A percentile compares a stretch with the other conserved stretches of the same genome.
These are phyloP conservation scores for Lymantria dispar DNA, from an alignment of 2,888 invertebrate species.

Conservation along the genomic window DNA sequence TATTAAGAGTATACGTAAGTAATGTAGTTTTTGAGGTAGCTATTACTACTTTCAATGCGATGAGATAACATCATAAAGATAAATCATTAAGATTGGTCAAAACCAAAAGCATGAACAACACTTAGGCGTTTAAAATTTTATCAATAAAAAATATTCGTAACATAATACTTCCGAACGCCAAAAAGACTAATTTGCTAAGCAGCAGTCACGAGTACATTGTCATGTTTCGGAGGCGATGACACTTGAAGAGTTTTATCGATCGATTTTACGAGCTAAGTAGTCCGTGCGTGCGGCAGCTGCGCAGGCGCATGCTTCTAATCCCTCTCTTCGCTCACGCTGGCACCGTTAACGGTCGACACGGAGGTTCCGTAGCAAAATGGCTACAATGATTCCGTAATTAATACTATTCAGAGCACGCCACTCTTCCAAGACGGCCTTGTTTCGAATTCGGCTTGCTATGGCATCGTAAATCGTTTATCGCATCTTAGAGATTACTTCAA, in stretches of 20 bases:
- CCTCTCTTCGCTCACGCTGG: constrained; percentile 46
- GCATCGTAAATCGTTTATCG: constrained; percentile 74
- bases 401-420: constrained; percentile 65
- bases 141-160: constrained; percentile 4
- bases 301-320: constrained; percentile 52
- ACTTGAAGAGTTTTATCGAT: constrained; percentile 34
- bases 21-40: too few relatives aligned
- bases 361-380: constrained; percentile 57
- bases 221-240: constrained; percentile 29
- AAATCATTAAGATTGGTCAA: not conserved
- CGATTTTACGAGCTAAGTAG: constrained; percentile 39
- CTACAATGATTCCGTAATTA: constrained; percentile 67
- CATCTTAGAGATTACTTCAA: constrained; percentile 50
- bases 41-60: too few relatives aligned
- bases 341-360: constrained; percentile 54
- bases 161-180: constrained; percentile 16
- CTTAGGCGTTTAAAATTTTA: constrained; percentile 1
- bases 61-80: not conserved
- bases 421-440: constrained; percentile 69
- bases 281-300: constrained; percentile 55
- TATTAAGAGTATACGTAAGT: too few relatives aligned
- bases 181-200: constrained; percentile 30
- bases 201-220: constrained; percentile 29
- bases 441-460: constrained; percentile 67
- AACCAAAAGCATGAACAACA: not conserved